phyloP scores from a whole-genome alignment of 2,888 invertebrate genomes.

The Zonitis immaculata region DNA sequence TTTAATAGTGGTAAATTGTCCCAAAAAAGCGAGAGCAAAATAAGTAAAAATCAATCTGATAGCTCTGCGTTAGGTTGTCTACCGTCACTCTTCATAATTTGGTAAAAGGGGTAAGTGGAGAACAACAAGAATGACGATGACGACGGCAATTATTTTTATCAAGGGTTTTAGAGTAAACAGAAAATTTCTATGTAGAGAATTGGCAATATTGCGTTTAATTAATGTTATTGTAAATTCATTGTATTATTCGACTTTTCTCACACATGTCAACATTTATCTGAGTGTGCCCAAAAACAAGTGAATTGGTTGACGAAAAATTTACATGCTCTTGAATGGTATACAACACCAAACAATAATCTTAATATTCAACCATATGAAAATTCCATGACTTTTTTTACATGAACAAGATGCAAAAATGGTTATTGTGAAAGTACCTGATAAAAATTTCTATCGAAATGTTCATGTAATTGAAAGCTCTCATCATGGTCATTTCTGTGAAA shows the following conservation, averaged over 20 bases:
- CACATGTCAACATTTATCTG: neutral
- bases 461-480: too few relatives aligned
- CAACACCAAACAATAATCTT: neutral
- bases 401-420: too few relatives aligned
- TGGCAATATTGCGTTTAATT: neutral
- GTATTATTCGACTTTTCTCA: neutral
- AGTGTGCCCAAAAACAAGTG: neutral
- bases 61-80: too few relatives aligned
- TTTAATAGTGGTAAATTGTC: too few relatives aligned
- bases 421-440: too few relatives aligned
- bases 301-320: neutral
- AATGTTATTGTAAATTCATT: neutral
- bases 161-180: neutral
- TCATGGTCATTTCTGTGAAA: too few relatives aligned
- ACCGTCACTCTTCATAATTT: too few relatives aligned
- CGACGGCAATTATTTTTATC: slow-evolving; percentile 9
- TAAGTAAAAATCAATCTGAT: too few relatives aligned
- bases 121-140: too few relatives aligned
- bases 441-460: too few relatives aligned
- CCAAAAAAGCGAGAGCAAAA: too few relatives aligned
- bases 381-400: neutral
- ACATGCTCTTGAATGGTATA: neutral
- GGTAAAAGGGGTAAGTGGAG: too few relatives aligned
- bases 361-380: neutral
- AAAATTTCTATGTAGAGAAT: neutral